A percentile compares a stretch with the other conserved stretches of the same genome.
phyloP scores from a whole-genome alignment of 2,797 vertebrate genomes.

The Nannoperca australis region DNA sequence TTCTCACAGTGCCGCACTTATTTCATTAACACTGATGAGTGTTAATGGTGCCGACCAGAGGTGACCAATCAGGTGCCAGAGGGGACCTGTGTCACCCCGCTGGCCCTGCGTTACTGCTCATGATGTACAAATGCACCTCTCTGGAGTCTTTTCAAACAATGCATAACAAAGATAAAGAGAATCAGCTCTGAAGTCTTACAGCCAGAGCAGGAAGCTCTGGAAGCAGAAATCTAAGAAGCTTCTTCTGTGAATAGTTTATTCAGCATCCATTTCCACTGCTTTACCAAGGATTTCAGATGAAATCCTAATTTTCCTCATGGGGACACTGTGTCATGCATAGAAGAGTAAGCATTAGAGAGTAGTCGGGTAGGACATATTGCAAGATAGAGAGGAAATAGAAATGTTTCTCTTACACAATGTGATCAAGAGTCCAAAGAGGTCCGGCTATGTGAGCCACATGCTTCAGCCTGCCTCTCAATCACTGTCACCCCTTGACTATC shows the following conservation, averaged over 20 bases:
- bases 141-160: background rate
- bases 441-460: background rate
- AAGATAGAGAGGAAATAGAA: background rate
- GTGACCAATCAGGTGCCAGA: background rate
- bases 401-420: background rate
- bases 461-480: background rate
- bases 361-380: no score
- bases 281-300: constrained; percentile 5
- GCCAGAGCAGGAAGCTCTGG: background rate
- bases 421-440: background rate
- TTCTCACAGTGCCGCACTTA: background rate
- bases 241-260: background rate
- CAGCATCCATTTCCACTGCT: background rate
- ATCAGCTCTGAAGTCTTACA: background rate
- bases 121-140: background rate
- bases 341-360: background rate
- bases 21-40: background rate
- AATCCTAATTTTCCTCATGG: constrained; percentile 1
- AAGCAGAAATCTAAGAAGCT: background rate
- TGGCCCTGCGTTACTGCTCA: no score
- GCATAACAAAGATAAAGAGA: background rate
- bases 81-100: background rate
- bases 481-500: background rate
- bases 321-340: background rate
- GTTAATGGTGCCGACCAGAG: no score